A percentile compares a stretch with the other conserved stretches of the same genome.
Evolutionary conservation across 1,140 invertebrate species (phyloP).

Genomic region (Heliconius hermathena): DNA sequence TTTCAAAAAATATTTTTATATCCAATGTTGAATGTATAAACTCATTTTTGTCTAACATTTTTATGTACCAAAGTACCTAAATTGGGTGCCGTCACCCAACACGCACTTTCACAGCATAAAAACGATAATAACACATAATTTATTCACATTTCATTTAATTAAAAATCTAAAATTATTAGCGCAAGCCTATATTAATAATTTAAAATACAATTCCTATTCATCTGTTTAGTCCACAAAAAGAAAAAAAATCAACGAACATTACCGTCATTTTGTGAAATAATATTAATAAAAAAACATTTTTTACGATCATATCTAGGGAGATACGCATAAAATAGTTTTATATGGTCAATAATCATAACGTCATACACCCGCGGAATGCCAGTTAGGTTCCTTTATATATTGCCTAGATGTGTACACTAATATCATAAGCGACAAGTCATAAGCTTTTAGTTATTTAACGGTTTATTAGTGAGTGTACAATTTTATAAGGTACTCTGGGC

Average conservation of each 20-base stretch:
- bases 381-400: constrained; percentile 28
- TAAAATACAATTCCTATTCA: background rate
- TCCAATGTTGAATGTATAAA: too few species aligned
- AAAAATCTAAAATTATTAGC: background rate
- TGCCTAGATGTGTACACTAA: constrained; percentile 18
- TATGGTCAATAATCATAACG: constrained; percentile 22
- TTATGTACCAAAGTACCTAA: too few species aligned
- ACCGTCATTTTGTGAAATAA: constrained; percentile 11
- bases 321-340: constrained; percentile 26
- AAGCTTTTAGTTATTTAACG: constrained; percentile 15
- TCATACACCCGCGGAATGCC: constrained; percentile 17
- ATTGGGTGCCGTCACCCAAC: too few species aligned
- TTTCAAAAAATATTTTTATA: background rate
- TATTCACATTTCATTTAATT: too few species aligned
- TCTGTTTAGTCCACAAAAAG: background rate
- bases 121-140: too few species aligned
- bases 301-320: background rate
- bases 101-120: too few species aligned
- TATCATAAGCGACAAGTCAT: constrained; percentile 6
- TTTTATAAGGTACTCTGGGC: background rate
- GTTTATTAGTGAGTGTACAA: background rate
- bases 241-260: background rate
- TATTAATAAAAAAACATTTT: constrained; percentile 19
- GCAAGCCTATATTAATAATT: background rate
- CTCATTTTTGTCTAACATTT: too few species aligned